A percentile compares a stretch with the other conserved stretches of the same genome.
These are phyloP conservation scores for Andinoacara biseriatus DNA, from an alignment of 2,113 vertebrate genomes.

Conservation along the genomic window DNA sequence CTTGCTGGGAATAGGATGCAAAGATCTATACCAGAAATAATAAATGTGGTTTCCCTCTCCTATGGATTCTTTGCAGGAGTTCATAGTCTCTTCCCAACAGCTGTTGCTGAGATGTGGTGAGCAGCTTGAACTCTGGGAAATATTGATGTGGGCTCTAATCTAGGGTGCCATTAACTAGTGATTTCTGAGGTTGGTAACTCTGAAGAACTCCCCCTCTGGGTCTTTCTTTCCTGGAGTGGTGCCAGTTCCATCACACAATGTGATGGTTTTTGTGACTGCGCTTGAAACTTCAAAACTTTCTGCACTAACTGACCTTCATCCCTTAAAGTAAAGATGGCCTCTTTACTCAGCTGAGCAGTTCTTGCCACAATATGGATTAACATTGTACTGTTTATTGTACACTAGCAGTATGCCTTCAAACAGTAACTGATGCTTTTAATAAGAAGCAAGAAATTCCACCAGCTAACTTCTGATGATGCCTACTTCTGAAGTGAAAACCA, in stretches of 20 bases:
- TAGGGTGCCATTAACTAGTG: neutral
- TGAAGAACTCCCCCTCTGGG: neutral
- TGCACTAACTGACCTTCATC: neutral
- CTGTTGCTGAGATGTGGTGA: neutral
- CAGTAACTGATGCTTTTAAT: neutral
- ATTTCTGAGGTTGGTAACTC: neutral
- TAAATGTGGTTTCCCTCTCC: neutral
- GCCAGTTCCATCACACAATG: neutral
- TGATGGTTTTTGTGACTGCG: neutral
- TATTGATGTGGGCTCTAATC: neutral
- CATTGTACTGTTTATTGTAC: neutral
- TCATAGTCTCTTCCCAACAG: neutral
- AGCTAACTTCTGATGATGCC: neutral
- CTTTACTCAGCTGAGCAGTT: neutral
- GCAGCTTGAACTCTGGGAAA: neutral
- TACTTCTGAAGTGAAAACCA: neutral
- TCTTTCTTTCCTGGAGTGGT: neutral
- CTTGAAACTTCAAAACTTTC: neutral
- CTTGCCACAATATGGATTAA: neutral
- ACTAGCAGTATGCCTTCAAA: neutral
- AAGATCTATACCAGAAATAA: neutral
- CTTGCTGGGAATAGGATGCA: neutral
- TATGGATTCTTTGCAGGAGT: neutral
- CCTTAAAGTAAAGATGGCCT: neutral
- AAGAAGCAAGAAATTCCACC: neutral